A percentile compares a stretch with the other conserved stretches of the same genome.
These are phyloP conservation scores for Athene cunicularia DNA, from an alignment of 2,113 vertebrate genomes.

Conservation along the genomic window DNA sequence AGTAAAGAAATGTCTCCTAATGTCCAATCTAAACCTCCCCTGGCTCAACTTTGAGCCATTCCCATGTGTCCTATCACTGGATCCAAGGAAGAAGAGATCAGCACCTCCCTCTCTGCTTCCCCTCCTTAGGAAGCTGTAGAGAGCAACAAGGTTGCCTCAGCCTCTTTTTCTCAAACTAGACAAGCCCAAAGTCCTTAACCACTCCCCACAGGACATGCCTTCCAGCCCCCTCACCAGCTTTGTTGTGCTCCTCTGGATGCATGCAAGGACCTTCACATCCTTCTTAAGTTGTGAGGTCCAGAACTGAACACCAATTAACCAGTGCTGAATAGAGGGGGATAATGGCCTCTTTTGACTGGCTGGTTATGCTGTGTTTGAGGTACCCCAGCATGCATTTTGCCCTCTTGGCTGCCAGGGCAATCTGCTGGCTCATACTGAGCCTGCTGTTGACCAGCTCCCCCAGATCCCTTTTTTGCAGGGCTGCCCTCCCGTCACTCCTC, in stretches of 20 bases:
- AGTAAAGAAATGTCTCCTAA: neutral
- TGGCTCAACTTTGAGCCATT: neutral
- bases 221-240: neutral
- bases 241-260: neutral
- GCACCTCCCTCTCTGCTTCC: neutral
- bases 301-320: neutral
- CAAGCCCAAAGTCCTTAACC: neutral
- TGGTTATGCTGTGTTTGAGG: neutral
- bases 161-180: neutral
- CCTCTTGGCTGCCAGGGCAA: neutral
- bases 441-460: too few relatives aligned
- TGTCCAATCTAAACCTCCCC: neutral
- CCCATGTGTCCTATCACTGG: neutral
- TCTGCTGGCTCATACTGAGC: neutral
- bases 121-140: neutral
- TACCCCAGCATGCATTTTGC: neutral
- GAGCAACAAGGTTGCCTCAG: neutral
- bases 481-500: neutral
- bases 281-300: neutral
- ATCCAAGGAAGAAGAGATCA: neutral
- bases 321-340: neutral
- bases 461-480: neutral
- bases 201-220: neutral
- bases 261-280: neutral
- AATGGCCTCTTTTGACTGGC: neutral